A percentile compares a stretch with the other conserved stretches of the same genome.
Conservation (phyloP, 2,888 invertebrate species). For the Arrhopalites spinosus region DNA sequence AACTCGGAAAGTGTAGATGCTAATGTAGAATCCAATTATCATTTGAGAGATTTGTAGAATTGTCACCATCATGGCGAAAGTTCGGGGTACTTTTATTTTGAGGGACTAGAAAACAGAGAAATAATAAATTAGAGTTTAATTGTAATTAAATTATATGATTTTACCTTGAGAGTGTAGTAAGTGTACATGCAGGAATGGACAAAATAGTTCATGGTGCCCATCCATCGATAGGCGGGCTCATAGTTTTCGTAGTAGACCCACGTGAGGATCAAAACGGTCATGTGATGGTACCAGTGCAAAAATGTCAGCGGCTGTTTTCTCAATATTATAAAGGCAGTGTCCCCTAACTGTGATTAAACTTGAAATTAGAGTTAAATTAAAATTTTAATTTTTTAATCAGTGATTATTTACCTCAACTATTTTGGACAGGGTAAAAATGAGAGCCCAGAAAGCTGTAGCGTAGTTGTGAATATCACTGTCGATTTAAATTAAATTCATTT, state of each 20-base stretch:
- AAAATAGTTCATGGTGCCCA: constrained; percentile 52
- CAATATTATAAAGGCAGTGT: constrained; percentile 34
- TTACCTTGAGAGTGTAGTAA: constrained; percentile 46
- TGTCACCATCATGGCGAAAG: constrained; percentile 53
- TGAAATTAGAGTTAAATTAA: no score
- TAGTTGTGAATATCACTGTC: constrained; percentile 36
- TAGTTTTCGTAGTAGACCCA: constrained; percentile 52
- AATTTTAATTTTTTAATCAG: no score
- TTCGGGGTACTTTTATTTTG: constrained; percentile 47
- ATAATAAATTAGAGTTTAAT: background rate
- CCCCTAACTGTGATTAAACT: no score
- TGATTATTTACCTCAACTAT: no score
- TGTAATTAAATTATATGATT: background rate
- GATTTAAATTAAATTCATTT: constrained; percentile 5
- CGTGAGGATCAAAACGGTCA: constrained; percentile 47
- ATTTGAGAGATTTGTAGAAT: constrained; percentile 53
- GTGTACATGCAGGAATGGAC: constrained; percentile 51
- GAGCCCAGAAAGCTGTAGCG: constrained; percentile 39
- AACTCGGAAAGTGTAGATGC: constrained; percentile 50
- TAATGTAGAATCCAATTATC: constrained; percentile 53
- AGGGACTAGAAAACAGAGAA: constrained; percentile 46
- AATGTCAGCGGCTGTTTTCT: constrained; percentile 38
- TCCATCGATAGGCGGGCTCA: constrained; percentile 49
- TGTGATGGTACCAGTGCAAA: constrained; percentile 49
- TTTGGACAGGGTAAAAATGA: constrained; percentile 36